Base-by-base conservation (phyloP, 2,888 invertebrate species). In the Xylota segnis region DNA sequence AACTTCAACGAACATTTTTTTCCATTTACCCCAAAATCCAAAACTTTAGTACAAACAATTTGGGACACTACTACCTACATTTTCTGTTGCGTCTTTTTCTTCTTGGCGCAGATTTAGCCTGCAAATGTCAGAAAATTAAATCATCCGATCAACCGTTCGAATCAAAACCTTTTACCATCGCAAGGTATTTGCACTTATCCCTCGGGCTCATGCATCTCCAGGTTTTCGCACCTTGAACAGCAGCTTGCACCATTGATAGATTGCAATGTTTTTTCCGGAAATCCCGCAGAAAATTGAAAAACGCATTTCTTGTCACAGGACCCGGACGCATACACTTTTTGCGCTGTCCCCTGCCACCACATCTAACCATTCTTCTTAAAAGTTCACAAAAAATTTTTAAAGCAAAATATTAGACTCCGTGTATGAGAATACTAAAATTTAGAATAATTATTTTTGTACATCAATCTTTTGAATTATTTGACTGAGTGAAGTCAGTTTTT, bases 241-340 rank as follows among this genome's bases (percentile, higher is more conserved):
- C 58, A 2, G 16, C 12, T n/a, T 70, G 16, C 5, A 58, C 45
- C 4, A 4, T 5, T 1, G 45, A 7, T n/a, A 65, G 18, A 0
- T 45, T 43, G n/a, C 34, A 56, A 16, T 58, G 9, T 18, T 70
- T 27, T 45, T 43, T 56, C 10, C 70, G 43, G 34, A 16, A 70
- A 4, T 70, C 70, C 0, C 70, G 70, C 0, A 70, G 29, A 29
- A 70, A 70, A 45, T 70, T 70, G 7, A 70, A 32, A 18, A 43
- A 70, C 4, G 58, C 58, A 70, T 58, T 70, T n/a, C 70, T 18
- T 0, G 70, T 70, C 1, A 45, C 6, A 6, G 43, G 56, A 2
- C 70, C 70, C 2, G 70, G 70, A 4, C 58, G 56, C 23, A 29
- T 12, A 9, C 16, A 61, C 5, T 54, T 54, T 5, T 52, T 52